A percentile compares a stretch with the other conserved stretches of the same genome.
These are phyloP conservation scores for Cranoglanis bouderius DNA, from an alignment of 2,113 vertebrate species.

Conservation along the genomic window DNA sequence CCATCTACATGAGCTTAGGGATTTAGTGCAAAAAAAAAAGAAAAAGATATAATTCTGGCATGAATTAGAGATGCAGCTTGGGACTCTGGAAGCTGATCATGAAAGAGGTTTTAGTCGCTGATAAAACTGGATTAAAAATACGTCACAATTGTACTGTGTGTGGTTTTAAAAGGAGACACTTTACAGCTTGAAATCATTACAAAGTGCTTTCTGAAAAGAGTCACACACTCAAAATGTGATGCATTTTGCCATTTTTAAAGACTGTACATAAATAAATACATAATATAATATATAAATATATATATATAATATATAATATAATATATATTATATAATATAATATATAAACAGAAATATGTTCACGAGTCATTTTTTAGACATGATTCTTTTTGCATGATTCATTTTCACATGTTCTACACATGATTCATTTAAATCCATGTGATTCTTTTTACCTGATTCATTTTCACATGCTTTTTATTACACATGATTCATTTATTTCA, in stretches of 20 bases:
- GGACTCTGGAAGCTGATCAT: not conserved
- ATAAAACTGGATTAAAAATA: conserved; percentile 6
- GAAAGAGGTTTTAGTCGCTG: not conserved
- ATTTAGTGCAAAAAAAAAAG: not conserved
- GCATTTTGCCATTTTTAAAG: not conserved
- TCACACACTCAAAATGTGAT: not conserved
- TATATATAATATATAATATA: too few species aligned
- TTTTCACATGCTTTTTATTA: not conserved
- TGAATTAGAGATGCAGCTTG: not conserved
- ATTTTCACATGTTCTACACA: not conserved
- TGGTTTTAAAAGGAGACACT: not conserved
- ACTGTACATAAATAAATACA: not conserved
- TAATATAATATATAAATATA: not conserved
- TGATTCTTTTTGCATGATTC: not conserved
- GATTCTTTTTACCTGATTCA: not conserved
- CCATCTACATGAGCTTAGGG: not conserved
- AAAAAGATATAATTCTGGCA: not conserved
- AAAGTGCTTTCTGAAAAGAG: not conserved
- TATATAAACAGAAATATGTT: too few species aligned
- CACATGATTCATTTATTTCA: not conserved
- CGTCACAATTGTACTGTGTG: not conserved
- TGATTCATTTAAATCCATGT: not conserved
- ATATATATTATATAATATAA: not conserved
- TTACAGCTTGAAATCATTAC: not conserved
- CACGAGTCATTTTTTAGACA: too few species aligned